phyloP scores from a whole-genome alignment of 2,888 invertebrate species.

The Physocephala rufipes region DNA sequence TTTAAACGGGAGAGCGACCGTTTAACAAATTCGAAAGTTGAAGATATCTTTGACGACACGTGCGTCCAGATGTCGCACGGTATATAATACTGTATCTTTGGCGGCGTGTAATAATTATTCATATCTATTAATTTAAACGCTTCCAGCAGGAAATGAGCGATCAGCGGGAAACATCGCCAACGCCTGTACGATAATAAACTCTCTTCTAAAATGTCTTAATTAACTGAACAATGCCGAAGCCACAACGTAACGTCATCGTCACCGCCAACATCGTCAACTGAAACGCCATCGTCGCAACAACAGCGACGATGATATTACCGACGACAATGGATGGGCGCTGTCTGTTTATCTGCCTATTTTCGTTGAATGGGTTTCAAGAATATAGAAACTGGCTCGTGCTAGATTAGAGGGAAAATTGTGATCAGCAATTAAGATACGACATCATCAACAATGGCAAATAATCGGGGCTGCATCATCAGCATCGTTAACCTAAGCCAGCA shows the following conservation, averaged over 20 bases:
- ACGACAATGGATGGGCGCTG: constrained; percentile 27
- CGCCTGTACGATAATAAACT: constrained; percentile 21
- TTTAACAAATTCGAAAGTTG: too few relatives aligned
- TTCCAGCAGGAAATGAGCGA: constrained; percentile 31
- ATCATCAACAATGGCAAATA: background rate
- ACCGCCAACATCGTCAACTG: constrained; percentile 10
- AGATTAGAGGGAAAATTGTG: constrained; percentile 7
- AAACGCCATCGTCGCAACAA: constrained; percentile 14
- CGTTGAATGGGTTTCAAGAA: constrained; percentile 9
- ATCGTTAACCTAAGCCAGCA: too few relatives aligned
- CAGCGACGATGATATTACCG: constrained; percentile 18
- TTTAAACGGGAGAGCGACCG: too few relatives aligned
- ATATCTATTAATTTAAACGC: constrained; percentile 1
- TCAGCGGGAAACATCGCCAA: constrained; percentile 16
- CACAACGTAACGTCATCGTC: background rate
- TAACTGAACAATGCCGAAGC: constrained; percentile 26
- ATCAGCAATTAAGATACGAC: constrained; percentile 13
- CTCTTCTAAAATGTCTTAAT: constrained; percentile 36
- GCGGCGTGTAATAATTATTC: constrained; percentile 24
- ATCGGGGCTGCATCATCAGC: too few relatives aligned
- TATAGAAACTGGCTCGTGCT: background rate
- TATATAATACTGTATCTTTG: background rate
- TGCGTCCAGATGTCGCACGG: too few relatives aligned
- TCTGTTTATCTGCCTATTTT: background rate
- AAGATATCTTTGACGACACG: too few relatives aligned